A percentile compares a stretch with the other conserved stretches of the same genome.
phyloP scores from a whole-genome alignment of 1,140 invertebrate genomes.

The Phocides pigmalion region DNA sequence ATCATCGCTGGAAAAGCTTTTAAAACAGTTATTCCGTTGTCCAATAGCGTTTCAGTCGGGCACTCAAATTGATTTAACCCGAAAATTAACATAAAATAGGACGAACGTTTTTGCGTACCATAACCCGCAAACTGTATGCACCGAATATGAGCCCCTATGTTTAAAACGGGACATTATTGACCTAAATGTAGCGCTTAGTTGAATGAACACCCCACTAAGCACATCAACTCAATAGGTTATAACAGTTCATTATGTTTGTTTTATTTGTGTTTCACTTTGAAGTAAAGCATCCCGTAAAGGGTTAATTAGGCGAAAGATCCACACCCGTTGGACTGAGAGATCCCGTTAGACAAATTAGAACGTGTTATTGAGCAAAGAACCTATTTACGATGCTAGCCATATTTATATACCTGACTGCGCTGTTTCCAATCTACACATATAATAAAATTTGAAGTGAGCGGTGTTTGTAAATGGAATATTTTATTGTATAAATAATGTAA shows the following conservation, averaged over 20 bases:
- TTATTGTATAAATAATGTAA: no score
- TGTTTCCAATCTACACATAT: constrained; percentile 3
- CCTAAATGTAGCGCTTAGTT: constrained; percentile 57
- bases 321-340: constrained; percentile 63
- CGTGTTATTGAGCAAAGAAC: constrained; percentile 75
- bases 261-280: constrained; percentile 74
- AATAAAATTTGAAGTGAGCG: constrained; percentile 1
- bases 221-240: constrained; percentile 60
- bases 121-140: background rate
- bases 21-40: constrained; percentile 66
- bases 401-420: constrained; percentile 17
- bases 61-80: constrained; percentile 55
- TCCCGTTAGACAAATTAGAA: constrained; percentile 77
- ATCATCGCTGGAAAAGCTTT: constrained; percentile 61
- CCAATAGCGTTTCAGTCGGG: constrained; percentile 41
- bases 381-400: constrained; percentile 52
- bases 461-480: background rate
- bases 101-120: constrained; percentile 18
- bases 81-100: constrained; percentile 34
- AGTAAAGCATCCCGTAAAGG: constrained; percentile 66
- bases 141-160: constrained; percentile 11
- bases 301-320: constrained; percentile 79
- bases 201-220: constrained; percentile 60
- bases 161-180: constrained; percentile 48
- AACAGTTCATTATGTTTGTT: constrained; percentile 50